Evolutionary conservation across 1,140 invertebrate genomes (phyloP).

Genomic region (Eriosoma lanigerum): DNA sequence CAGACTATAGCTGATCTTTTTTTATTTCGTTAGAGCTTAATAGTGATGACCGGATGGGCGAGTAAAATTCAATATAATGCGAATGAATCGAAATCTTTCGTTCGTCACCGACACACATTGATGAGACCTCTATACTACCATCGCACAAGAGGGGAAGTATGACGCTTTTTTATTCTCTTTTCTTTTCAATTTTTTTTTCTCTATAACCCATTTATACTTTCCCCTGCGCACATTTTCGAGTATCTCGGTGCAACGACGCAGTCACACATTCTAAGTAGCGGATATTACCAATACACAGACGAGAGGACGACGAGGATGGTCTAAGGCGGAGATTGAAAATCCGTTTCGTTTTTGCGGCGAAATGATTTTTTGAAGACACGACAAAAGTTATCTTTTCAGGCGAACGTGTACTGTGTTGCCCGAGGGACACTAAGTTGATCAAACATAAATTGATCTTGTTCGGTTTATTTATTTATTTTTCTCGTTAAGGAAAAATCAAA

Average conservation of each 20-base stretch:
- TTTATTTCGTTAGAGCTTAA: slow-evolving; percentile 9
- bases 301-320: background rate
- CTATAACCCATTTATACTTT: slow-evolving; percentile 1
- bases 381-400: slow-evolving; percentile 35
- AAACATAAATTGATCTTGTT: slow-evolving; percentile 42
- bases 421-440: slow-evolving; percentile 32
- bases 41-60: slow-evolving; percentile 1
- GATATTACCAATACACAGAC: background rate
- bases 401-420: background rate
- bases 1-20: background rate
- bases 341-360: background rate
- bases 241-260: background rate
- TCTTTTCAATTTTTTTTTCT: background rate
- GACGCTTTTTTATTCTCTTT: slow-evolving; percentile 12
- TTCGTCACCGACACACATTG: background rate
- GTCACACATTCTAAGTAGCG: slow-evolving; percentile 28
- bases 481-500: background rate
- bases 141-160: slow-evolving; percentile 7
- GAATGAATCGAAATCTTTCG: slow-evolving; percentile 31
- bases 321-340: slow-evolving; percentile 37
- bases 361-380: slow-evolving; percentile 26
- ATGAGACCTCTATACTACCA: background rate
- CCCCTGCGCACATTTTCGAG: too few relatives aligned
- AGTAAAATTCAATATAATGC: background rate
- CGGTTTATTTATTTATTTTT: slow-evolving; percentile 30